Evolutionary conservation across 1,140 invertebrate species (phyloP).

Genomic region (Agrypnia vestita): DNA sequence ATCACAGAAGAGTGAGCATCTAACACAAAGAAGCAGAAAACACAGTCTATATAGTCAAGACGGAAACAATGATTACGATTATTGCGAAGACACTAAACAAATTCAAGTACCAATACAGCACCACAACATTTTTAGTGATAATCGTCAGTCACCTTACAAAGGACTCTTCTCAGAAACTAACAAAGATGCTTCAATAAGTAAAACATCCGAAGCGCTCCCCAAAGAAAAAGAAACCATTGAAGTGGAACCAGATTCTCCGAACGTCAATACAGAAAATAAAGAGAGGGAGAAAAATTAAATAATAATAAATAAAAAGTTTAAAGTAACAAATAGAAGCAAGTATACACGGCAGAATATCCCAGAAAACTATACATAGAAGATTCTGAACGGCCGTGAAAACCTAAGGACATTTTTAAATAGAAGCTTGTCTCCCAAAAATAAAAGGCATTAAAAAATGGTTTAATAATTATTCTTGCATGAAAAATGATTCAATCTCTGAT

Average conservation of each 20-base stretch:
- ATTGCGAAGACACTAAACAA: conserved; percentile 60
- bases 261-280: neutral
- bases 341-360: too few species aligned
- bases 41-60: conserved; percentile 56
- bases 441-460: too few species aligned
- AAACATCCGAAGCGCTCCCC: neutral
- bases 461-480: too few species aligned
- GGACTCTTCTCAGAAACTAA: conserved; percentile 45
- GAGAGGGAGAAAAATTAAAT: neutral
- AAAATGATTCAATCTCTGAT: too few species aligned
- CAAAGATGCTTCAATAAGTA: conserved; percentile 14
- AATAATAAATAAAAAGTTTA: neutral
- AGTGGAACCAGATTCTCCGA: neutral
- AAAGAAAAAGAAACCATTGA: neutral
- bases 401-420: too few species aligned
- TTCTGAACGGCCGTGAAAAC: too few species aligned
- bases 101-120: conserved; percentile 56
- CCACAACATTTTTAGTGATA: conserved; percentile 55
- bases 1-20: conserved; percentile 28
- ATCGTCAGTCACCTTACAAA: conserved; percentile 57
- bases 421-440: too few species aligned
- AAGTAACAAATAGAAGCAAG: too few species aligned
- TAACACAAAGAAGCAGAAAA: conserved; percentile 30
- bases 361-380: too few species aligned
- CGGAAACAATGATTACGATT: conserved; percentile 56